Evolutionary conservation across 2,797 vertebrate genomes (phyloP), one percentile per base, ranked within the genome.

Genomic region (Cynodonichthys magdalenae): DNA sequence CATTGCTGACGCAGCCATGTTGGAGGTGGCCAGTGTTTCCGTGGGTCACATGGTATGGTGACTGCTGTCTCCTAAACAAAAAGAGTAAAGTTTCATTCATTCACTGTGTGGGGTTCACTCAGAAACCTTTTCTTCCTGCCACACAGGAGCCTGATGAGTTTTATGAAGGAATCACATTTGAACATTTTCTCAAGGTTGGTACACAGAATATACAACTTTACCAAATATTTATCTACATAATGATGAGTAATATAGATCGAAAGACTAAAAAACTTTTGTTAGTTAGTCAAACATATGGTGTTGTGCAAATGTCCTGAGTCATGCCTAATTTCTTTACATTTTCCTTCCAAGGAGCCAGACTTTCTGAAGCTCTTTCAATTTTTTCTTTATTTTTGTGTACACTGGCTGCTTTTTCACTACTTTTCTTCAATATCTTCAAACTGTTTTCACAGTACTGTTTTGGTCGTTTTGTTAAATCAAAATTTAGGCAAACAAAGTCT

Each of bases 1-100:
- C 85, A 99, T 99, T 0, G 95, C 97, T 0, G 96, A 99, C 0
- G 96, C 96, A 7, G 97, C 97, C 91, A 99, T 99, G 97, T 85
- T 97, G 94, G 97, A 99, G 85, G 97, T 97, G 1, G 97, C 96
- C 75, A 95, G 92, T 67, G 95, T 96, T 70, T 96, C 96, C 0
- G 87, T 96, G 87, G 96, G 95, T 52, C 95, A 94, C 78, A 98
- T 96, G 97, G 96, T 98, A 90, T 7, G 73, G 66, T 11, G 63
- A 27, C 29, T 44, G 11, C 2, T 15, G 2, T 6, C 17, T 28
- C 6, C 45, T 18, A 42, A 54, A 12, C 1, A 17, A 20, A 34
- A 20, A 29, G 27, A 17, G 2, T 67, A 6, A 39, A 5, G 11
- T 24, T 59, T 28, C 17, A 46, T 53, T 49, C 6, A 15, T 15